phyloP scores from a whole-genome alignment of 2,797 vertebrate genomes.

The Paratrypauchen microcephalus region DNA sequence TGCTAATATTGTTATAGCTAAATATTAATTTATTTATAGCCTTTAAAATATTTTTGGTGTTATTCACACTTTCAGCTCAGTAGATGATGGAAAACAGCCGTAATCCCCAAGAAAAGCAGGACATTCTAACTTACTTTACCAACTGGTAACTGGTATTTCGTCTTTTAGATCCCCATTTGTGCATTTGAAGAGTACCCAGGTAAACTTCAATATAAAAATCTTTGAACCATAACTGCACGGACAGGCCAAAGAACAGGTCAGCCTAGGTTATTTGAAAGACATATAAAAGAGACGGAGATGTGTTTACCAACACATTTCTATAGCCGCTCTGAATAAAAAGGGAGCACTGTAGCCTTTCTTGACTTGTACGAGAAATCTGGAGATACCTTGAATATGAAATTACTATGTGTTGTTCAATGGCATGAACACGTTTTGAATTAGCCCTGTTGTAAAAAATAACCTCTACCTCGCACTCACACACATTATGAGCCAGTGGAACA shows the following conservation, averaged over 20 bases:
- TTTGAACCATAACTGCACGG: not conserved
- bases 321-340: not conserved
- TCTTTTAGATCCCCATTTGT: not conserved
- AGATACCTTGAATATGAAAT: slow-evolving; percentile 14
- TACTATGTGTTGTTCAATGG: slow-evolving; percentile 17
- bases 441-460: slow-evolving; percentile 16
- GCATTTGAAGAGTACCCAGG: not conserved
- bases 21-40: not conserved
- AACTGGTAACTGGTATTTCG: too few relatives aligned
- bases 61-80: not conserved
- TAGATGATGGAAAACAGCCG: not conserved
- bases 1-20: not conserved
- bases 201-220: not conserved
- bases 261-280: not conserved
- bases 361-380: slow-evolving; percentile 11
- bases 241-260: not conserved
- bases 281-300: not conserved
- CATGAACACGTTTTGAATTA: slow-evolving; percentile 38
- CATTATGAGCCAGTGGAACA: slow-evolving; percentile 29
- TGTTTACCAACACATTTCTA: slow-evolving; percentile 1
- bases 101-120: not conserved
- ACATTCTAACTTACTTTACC: not conserved
- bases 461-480: slow-evolving; percentile 1
- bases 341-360: not conserved
- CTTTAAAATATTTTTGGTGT: not conserved